Conservation (phyloP, 2,797 vertebrate species). For the Australoheros facetus region DNA sequence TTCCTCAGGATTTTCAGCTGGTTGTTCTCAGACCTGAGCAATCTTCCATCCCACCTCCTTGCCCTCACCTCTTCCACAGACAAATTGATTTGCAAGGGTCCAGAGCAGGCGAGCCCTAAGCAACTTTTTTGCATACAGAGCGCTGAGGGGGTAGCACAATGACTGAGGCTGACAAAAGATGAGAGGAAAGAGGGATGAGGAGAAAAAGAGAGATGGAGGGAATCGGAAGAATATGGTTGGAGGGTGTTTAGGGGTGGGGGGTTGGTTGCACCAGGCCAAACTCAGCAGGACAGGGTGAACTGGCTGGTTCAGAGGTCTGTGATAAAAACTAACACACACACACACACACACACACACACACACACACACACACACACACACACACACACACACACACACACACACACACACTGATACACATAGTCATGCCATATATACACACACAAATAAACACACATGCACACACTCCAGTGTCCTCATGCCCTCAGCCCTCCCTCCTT, state of each 20-base stretch:
- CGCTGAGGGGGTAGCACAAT: conserved; percentile 78
- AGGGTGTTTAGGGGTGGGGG: conserved; percentile 25
- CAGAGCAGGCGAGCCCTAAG: conserved; percentile 84
- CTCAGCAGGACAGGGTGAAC: conserved; percentile 88
- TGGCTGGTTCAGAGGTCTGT: conserved; percentile 88
- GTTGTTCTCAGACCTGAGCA: conserved; percentile 19
- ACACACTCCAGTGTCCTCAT: conserved; percentile 56
- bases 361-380: conserved; percentile 25
- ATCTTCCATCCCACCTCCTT: conserved; percentile 42
- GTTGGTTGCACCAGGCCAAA: conserved; percentile 68
- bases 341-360: conserved; percentile 16
- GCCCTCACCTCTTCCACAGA: conserved; percentile 79
- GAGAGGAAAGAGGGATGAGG: conserved; percentile 49
- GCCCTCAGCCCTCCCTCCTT: conserved; percentile 72
- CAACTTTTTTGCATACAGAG: conserved; percentile 88
- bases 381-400: conserved; percentile 22
- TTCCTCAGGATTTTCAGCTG: conserved; percentile 54
- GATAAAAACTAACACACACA: conserved; percentile 58
- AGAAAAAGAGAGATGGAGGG: neutral
- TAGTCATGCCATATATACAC: neutral
- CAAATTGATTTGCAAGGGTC: conserved; percentile 97
- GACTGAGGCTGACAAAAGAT: conserved; percentile 85
- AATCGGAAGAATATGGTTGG: neutral
- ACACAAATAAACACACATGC: conserved; percentile 27
- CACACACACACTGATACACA: conserved; percentile 6